Percentiles rank a stretch among this genome's conserved stretches.
phyloP scores from a whole-genome alignment of 2,113 vertebrate genomes.

The Percopsis transmontana region DNA sequence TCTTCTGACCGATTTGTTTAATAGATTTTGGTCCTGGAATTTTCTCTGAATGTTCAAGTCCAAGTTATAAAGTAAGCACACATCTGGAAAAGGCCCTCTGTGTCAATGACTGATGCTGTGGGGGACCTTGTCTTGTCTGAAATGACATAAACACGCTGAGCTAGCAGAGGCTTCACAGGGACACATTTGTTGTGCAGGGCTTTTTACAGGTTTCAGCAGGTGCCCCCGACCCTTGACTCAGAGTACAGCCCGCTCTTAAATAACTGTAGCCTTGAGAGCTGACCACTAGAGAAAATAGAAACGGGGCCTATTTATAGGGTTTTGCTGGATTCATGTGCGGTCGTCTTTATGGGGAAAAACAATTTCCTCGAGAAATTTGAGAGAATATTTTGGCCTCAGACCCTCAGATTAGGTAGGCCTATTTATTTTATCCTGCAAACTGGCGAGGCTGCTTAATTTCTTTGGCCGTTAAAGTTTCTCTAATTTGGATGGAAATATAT shows the following conservation, averaged over 20 bases:
- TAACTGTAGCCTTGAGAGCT: conserved; percentile 25
- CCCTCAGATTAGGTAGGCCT: neutral
- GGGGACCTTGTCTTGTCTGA: neutral
- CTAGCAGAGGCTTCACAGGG: neutral
- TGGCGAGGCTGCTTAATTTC: neutral
- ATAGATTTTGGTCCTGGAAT: too few species aligned
- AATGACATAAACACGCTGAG: conserved; percentile 18
- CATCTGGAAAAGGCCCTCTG: neutral
- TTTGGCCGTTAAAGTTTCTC: neutral
- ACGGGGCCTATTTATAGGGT: too few species aligned
- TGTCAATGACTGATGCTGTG: neutral
- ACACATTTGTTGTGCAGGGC: conserved; percentile 45
- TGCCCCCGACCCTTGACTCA: conserved; percentile 34
- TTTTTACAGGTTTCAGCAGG: conserved; percentile 50
- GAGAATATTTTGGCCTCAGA: neutral
- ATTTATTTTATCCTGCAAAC: neutral
- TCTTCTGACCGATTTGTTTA: too few species aligned
- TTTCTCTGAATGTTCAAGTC: conserved; percentile 34
- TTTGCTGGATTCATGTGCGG: conserved; percentile 8
- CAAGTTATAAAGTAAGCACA: conserved; percentile 24
- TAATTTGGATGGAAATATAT: neutral
- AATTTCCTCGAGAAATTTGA: neutral
- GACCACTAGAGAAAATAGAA: conserved; percentile 1
- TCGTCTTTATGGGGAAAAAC: conserved; percentile 17
- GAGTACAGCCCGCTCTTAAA: conserved; percentile 31